Conservation (phyloP, 2,888 invertebrate genomes). For the Caenorhabditis sp. region DNA sequence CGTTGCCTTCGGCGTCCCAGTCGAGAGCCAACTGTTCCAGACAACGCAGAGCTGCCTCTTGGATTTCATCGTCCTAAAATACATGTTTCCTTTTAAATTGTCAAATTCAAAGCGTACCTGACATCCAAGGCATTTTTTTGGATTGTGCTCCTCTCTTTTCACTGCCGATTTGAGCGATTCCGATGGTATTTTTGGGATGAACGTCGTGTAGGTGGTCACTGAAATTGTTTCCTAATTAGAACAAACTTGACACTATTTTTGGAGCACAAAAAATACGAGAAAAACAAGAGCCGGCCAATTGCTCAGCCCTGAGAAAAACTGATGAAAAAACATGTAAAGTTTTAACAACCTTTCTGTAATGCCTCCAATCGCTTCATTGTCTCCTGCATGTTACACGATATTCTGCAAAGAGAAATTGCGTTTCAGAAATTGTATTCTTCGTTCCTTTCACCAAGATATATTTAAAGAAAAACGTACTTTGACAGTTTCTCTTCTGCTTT, state of each 20-base stretch:
- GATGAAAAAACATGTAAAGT: too few species aligned
- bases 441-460: too few species aligned
- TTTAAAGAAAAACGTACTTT: neutral
- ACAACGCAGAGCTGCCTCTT: slow-evolving; percentile 43
- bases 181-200: neutral
- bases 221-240: neutral
- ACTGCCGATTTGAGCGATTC: neutral
- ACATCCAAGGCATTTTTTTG: slow-evolving; percentile 43
- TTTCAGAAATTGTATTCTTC: neutral
- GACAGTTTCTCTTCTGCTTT: slow-evolving; percentile 22
- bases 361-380: too few species aligned
- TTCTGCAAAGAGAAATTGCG: neutral
- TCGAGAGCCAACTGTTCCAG: slow-evolving; percentile 42
- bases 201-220: neutral
- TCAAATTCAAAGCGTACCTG: slow-evolving; percentile 18
- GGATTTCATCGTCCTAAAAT: slow-evolving; percentile 40
- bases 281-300: too few species aligned
- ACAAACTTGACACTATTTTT: too few species aligned
- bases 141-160: slow-evolving; percentile 9
- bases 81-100: neutral
- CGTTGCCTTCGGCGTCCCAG: slow-evolving; percentile 46
- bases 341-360: too few species aligned
- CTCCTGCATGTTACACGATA: too few species aligned
- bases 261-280: too few species aligned
- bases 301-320: too few species aligned